Evolutionary conservation across 2,113 vertebrate species (phyloP), one percentile per base, ranked within the genome.

Genomic region (Microtus oregoni): DNA sequence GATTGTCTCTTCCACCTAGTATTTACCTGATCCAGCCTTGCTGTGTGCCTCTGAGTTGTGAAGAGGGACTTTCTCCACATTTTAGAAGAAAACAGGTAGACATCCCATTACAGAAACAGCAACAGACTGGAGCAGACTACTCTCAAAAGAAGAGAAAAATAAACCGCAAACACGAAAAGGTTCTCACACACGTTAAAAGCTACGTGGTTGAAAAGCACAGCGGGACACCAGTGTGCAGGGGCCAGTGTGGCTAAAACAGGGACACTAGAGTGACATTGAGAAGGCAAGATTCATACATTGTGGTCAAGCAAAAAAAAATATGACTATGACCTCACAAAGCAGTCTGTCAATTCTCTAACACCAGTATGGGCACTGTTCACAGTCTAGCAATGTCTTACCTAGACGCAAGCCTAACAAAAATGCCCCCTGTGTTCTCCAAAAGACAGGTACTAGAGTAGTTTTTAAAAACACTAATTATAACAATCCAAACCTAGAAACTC

Each of bases 51-150:
- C 61, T 87, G 30, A 88, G 22, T 83, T 79, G 67, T 81, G 14
- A 96, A 89, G 28, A 95, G 86, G 1, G 2, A 73, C 30, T 91
- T 68, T 86, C 79, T 7, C 15, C 90, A 89, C 14, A 87, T 85
- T 50, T 55, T 30, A 86, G 55, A 17, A 85, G 35, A 17, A 91
- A 96, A 35, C 61, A 76, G 22, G 85, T 0, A 94, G 38, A 65
- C 11, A 89, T 13, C 15, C 82, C 15, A 8, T 70, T 73, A 73
- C 58, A 86, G 5, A 93, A 94, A 63, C 12, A 11, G 50, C 17
- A 89, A 96, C 72, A 93, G n/a, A 77, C 52, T 63, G 83, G 32
- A 92, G 55, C 14, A 70, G 50, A 88, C 22, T 67, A n/a, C 63
- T 89, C 30, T 91, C 47, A 86, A 78, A 96, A 76, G 30, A 86